Percentiles rank a stretch among this genome's conserved stretches.
phyloP scores from a whole-genome alignment of 2,797 vertebrate genomes.

The Myotis planiceps region DNA sequence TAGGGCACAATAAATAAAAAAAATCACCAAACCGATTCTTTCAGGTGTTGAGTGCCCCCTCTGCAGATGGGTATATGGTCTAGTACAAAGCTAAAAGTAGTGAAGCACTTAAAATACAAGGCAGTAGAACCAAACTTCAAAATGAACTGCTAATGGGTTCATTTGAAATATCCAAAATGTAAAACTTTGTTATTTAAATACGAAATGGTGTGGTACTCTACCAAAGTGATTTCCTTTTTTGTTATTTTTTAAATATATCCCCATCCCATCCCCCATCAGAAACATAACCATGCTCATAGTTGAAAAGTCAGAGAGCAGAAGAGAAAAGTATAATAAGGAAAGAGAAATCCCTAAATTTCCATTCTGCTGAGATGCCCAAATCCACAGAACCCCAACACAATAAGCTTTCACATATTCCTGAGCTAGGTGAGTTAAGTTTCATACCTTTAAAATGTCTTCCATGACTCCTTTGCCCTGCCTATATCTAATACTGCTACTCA shows the following conservation, averaged over 20 bases:
- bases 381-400: not conserved
- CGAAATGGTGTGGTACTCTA: not conserved
- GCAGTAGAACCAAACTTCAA: not conserved
- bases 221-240: not conserved
- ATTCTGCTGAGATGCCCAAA: not conserved
- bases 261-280: not conserved
- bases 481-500: not conserved
- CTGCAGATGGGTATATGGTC: not conserved
- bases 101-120: not conserved
- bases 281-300: not conserved
- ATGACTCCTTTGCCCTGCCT: not conserved
- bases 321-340: not conserved
- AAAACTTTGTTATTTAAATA: slow-evolving; percentile 19
- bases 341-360: not conserved
- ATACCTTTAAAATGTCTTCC: not conserved
- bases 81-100: not conserved
- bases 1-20: not conserved
- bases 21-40: not conserved
- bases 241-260: not conserved
- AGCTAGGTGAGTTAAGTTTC: not conserved
- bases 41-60: not conserved
- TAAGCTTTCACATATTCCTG: not conserved
- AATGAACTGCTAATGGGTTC: not conserved
- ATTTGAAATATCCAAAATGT: not conserved
- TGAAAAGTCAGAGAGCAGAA: not conserved